A percentile compares a stretch with the other conserved stretches of the same genome.
phyloP scores from a whole-genome alignment of 2,113 vertebrate species.

The Oxyura jamaicensis region DNA sequence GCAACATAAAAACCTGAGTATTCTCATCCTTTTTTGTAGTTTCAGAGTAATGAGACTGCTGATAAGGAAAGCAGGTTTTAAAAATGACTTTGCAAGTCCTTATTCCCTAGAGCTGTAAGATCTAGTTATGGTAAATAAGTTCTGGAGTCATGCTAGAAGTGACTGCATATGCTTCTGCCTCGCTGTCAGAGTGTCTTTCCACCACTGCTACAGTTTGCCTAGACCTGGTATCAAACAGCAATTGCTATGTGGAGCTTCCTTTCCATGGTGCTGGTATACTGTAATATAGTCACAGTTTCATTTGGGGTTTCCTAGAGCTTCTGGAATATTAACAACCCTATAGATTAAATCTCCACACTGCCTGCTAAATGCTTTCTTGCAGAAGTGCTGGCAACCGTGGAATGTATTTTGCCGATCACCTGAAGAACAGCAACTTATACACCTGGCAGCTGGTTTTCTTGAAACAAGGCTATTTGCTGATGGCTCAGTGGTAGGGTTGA shows the following conservation, averaged over 20 bases:
- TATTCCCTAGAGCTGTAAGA: not conserved
- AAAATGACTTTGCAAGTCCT: not conserved
- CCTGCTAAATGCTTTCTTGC: not conserved
- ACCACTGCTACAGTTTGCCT: not conserved
- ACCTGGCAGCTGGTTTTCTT: slow-evolving; percentile 29
- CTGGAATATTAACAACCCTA: not conserved
- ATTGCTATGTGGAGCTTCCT: not conserved
- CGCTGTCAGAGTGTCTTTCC: not conserved
- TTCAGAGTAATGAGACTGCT: not conserved
- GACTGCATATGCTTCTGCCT: not conserved
- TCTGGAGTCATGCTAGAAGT: not conserved
- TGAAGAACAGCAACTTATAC: not conserved
- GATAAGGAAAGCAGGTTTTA: not conserved
- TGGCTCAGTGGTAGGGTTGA: not conserved
- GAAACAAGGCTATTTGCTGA: not conserved
- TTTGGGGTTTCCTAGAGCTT: not conserved
- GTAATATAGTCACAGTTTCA: not conserved
- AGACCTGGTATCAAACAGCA: not conserved
- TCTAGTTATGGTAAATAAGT: not conserved
- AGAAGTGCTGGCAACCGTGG: not conserved
- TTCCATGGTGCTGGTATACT: not conserved
- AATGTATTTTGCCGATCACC: not conserved
- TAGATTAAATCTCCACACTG: slow-evolving; percentile 1
- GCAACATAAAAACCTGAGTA: not conserved
- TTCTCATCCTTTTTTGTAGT: not conserved